These are phyloP conservation scores for Galemys pyrenaicus DNA, from an alignment of 2,113 vertebrate genomes.

Conservation along the genomic window DNA sequence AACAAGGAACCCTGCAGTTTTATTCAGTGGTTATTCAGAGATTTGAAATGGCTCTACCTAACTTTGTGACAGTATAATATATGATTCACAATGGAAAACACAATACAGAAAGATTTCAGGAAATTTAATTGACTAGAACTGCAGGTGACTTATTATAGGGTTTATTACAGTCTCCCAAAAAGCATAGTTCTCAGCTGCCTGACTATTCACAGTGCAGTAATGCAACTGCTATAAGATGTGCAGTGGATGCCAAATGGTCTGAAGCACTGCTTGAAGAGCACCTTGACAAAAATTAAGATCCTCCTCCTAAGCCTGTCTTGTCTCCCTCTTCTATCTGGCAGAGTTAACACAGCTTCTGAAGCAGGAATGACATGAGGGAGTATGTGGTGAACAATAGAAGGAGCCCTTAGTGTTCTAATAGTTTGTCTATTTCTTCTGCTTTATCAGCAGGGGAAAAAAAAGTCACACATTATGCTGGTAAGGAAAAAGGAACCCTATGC, in stretches of 20 bases:
- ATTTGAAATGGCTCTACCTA: background rate
- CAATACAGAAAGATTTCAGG: constrained; percentile 16
- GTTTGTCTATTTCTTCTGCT: background rate
- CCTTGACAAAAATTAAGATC: background rate
- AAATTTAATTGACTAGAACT: constrained; percentile 31
- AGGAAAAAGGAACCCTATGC: background rate
- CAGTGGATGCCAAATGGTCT: background rate
- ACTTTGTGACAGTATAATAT: constrained; percentile 21
- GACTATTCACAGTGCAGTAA: background rate
- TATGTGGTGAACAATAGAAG: background rate
- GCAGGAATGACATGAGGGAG: background rate
- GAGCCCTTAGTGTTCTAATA: background rate
- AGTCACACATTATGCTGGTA: background rate
- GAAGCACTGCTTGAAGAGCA: background rate
- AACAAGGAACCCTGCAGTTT: constrained; percentile 36
- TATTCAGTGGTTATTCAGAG: constrained; percentile 22
- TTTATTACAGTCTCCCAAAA: constrained; percentile 20
- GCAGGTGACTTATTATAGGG: background rate
- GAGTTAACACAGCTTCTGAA: background rate
- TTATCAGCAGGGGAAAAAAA: background rate
- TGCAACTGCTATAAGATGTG: background rate
- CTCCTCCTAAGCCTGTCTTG: background rate
- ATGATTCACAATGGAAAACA: background rate
- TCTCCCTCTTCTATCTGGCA: background rate
- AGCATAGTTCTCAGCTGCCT: background rate